Evolutionary conservation across 2,888 invertebrate genomes (phyloP), one percentile per base, ranked within the genome.

Genomic region (Philereme vetulata): DNA sequence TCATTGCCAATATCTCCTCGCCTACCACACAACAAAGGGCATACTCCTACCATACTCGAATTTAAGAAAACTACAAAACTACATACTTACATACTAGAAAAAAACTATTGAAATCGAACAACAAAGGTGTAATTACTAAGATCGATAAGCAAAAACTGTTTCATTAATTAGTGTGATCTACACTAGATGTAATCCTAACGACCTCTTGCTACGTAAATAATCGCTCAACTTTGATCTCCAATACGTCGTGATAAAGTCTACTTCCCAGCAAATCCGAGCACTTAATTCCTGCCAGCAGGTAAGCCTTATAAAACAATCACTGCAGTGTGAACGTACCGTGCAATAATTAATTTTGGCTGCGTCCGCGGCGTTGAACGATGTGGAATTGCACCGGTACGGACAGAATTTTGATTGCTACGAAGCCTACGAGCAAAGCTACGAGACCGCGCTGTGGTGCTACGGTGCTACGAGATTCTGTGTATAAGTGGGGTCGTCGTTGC

Each of bases 351-450:
- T 84, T 81, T 80, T 68, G 67, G 69, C 71, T 72, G 75, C 72
- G 78, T 78, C 67, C 75, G 66, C 63, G 67, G 71, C 70, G 67
- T 70, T 65, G 75, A 76, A 73, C 78, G 81, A 81, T 81, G 74
- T 65, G 71, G 76, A 81, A 82, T 81, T 76, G 77, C 66, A 67
- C 68, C 52, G 75, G 75, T 74, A 75, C 74, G 75, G 67, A 62
- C 79, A 76, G 81, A 82, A 84, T 84, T 82, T 80, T 82, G 84
- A 84, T 79, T 67, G 75, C 74, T 71, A 68, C 69, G 75, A 44
- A 35, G 46, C 38, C 68, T 67, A 71, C 72, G 67, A 43, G 46
- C 21, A 21, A 21, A 60, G 62, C 55, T 65, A 65, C 66, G 64
- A 49, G 43, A 65, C 72, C n/a, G n/a, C n/a, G n/a, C n/a, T 69